Evolutionary conservation across 2,113 vertebrate genomes (phyloP), one percentile per base, ranked within the genome.

Genomic region (Penelope pileata): DNA sequence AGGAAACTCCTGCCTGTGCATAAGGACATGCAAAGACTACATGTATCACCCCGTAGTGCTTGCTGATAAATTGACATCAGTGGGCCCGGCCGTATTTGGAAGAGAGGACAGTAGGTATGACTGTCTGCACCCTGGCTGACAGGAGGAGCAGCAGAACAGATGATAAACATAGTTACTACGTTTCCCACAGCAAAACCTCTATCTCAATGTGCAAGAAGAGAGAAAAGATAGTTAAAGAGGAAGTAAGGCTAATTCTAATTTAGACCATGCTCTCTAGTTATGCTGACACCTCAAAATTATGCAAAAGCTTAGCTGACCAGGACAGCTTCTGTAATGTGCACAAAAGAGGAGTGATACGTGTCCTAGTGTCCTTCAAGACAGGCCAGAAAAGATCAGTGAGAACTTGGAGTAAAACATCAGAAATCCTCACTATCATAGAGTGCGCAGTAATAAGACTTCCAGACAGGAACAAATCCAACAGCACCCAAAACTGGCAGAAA

Each of bases 401-500:
- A 21, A 50, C 17, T 47, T 4, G 1, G 47, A 89, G 43, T 48
- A 13, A 83, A 51, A 30, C 38, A 6, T 12, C 54, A 77, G 54
- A 69, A 43, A 17, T 19, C 16, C 19, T 60, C 1, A 0, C 29
- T n/a, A 9, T 38, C 3, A 0, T 29, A 36, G 27, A 38, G 16
- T 10, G 11, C 42, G 47, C 32, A 38, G 42, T 36, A 36, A 22
- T 32, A 84, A 86, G 3, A 22, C 23, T 63, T 89, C 34, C 43
- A 11, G 43, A 14, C 8, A 77, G 77, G 22, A 60, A 34, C 32
- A 0, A 0, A 73, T 38, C 59, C 76, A 36, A 47, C 23, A 67
- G 69, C 7, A 2, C 59, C 79, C 58, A 81, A n/a, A 94, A 36
- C 45, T 94, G 89, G 87, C 89, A 95, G 83, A 78, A 93, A 3